phyloP scores from a whole-genome alignment of 2,888 invertebrate species.

The Alviniconcha strummeri region DNA sequence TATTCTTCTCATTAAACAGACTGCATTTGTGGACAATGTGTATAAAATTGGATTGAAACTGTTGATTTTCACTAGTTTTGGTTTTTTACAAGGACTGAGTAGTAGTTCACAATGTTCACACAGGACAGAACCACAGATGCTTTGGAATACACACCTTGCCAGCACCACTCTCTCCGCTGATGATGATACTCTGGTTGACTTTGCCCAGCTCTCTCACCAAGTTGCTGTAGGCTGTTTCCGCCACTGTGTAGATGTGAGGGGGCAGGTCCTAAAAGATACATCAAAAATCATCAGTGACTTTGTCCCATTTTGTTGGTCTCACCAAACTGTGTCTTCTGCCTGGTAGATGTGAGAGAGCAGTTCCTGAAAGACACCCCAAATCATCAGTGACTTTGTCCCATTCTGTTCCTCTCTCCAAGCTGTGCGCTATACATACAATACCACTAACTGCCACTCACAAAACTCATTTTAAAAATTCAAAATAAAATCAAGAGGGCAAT shows the following conservation, averaged over 20 bases:
- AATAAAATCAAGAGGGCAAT: no score
- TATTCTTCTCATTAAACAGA: no score
- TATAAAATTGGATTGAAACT: no score
- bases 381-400: slow-evolving; percentile 39
- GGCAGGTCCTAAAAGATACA: slow-evolving; percentile 40
- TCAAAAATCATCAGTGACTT: background rate
- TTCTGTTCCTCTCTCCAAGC: slow-evolving; percentile 50
- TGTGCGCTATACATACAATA: background rate
- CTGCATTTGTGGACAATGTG: no score
- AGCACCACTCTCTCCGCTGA: slow-evolving; percentile 71
- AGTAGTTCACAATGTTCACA: no score
- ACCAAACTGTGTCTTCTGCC: slow-evolving; percentile 55
- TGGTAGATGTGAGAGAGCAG: slow-evolving; percentile 60
- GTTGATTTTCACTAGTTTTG: no score
- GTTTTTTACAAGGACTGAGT: no score
- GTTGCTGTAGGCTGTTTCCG: slow-evolving; percentile 53
- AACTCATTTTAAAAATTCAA: no score
- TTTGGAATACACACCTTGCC: slow-evolving; percentile 58
- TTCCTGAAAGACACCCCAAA: slow-evolving; percentile 35
- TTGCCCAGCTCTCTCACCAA: slow-evolving; percentile 48
- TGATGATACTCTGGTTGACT: slow-evolving; percentile 62
- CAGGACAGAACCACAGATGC: no score
- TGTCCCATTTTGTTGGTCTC: no score
- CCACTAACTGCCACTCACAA: no score
- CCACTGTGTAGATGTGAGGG: slow-evolving; percentile 64